Base-by-base conservation (phyloP, 2,888 invertebrate genomes). In the Emmelina monodactyla region DNA sequence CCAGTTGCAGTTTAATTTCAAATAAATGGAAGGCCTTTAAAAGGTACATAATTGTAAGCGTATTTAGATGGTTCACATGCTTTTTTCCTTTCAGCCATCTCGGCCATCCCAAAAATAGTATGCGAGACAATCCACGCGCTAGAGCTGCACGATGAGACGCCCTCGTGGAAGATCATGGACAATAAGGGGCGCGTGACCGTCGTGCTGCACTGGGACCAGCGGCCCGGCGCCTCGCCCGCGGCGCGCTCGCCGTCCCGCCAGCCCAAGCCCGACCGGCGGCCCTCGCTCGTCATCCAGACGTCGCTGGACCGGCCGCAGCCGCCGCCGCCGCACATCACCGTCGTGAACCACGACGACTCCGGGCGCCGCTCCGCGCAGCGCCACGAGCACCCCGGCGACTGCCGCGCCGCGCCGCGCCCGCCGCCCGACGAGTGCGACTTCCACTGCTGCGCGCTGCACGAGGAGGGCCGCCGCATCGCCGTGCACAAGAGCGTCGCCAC, bases 91-190 rank as follows among this genome's bases (percentile, higher is more conserved):
- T 22, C 83, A 96, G 96, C 93, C 58, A 93, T 96, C 83, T 91
- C 93, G 69, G 93, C 94, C 60, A 94, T 96, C 59, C 97, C 97
- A 58, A 91, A 92, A 83, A 95, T 95, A 85, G 94, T 95, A 79
- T 95, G 94, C 87, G 95, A 95, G 84, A 94, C 95, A 65, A 94
- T 95, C 72, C 92, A 93, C 85, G 93, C 94, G 51, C 83, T 95
- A 84, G 93, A 94, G 82, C 84, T 95, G 71, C 94, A 94, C 84
- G 92, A 94, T 91, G 94, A 94, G 82, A 93, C 94, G 71, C 94
- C 95, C 67, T 93, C 94, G 82, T 95, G 95, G 95, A 95, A 95
- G 83, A 94, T 95, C 84, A 94, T 94, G 94, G 95, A 95, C 88
- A 94, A 94, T 87, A 93, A 94, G 84, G 95, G 94, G 72, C 89